Conservation (phyloP, 1,140 invertebrate species). For the Homalodisca vitripennis region DNA sequence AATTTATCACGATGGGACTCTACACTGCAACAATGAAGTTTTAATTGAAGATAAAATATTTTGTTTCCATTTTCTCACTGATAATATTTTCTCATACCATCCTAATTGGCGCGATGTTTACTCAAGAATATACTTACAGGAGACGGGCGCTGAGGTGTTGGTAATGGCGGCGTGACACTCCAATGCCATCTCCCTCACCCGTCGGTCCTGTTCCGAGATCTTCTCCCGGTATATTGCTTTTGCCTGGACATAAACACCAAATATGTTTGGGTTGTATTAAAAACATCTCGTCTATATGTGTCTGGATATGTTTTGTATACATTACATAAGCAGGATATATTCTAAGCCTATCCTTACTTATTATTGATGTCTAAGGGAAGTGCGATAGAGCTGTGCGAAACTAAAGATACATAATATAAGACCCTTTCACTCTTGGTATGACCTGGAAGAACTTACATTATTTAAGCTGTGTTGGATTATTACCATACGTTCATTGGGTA, state of each 20-base stretch:
- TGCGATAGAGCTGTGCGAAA: no score
- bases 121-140: not conserved
- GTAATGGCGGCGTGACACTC: not conserved
- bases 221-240: slow-evolving; percentile 1
- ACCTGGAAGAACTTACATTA: no score
- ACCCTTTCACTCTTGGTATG: no score
- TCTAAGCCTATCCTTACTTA: no score
- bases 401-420: no score
- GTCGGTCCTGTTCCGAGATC: not conserved
- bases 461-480: no score
- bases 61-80: not conserved
- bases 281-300: no score
- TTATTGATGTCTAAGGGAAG: no score
- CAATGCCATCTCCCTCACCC: not conserved
- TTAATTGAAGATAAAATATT: not conserved
- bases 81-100: not conserved
- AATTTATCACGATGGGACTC: not conserved
- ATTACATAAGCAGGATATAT: no score
- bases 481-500: no score
- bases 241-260: not conserved
- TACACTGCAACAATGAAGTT: not conserved
- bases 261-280: no score
- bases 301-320: no score
- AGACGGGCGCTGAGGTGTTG: not conserved
- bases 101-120: not conserved